These are phyloP conservation scores for Druon quercuslanigerum DNA, from an alignment of 1,140 invertebrate species.

Conservation along the genomic window DNA sequence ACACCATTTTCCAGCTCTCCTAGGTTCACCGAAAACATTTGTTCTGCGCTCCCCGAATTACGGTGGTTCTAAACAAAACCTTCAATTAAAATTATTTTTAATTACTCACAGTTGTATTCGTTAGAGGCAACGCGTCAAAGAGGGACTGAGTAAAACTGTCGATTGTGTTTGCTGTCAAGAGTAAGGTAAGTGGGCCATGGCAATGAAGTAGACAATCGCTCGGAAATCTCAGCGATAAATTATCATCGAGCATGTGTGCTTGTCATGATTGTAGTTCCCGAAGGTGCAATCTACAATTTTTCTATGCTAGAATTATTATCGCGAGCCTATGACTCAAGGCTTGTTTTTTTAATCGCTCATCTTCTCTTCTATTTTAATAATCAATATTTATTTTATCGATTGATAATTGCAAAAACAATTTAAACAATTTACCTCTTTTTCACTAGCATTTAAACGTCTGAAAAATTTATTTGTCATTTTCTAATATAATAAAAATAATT, in stretches of 20 bases:
- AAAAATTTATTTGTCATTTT: neutral
- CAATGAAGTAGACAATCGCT: neutral
- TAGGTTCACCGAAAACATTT: too few relatives aligned
- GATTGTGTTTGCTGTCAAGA: neutral
- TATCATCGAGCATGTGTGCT: neutral
- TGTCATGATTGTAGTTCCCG: neutral
- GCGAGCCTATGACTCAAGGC: neutral
- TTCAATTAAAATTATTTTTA: too few relatives aligned
- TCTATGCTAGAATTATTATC: neutral
- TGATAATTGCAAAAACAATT: neutral
- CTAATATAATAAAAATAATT: too few relatives aligned
- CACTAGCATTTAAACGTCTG: neutral
- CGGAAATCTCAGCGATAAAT: neutral
- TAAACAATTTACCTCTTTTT: neutral
- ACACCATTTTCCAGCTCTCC: too few relatives aligned
- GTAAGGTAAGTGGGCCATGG: conserved; percentile 1
- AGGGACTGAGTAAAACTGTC: too few relatives aligned
- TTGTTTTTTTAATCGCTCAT: neutral
- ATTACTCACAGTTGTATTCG: too few relatives aligned
- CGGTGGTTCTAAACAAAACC: too few relatives aligned
- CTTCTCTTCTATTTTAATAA: neutral
- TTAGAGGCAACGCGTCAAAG: too few relatives aligned
- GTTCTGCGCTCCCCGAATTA: too few relatives aligned
- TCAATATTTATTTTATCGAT: neutral
- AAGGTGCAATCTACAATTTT: neutral